Percentiles rank a stretch among this genome's conserved stretches.
phyloP scores from a whole-genome alignment of 2,113 vertebrate genomes.

The Eubucco bourcierii region DNA sequence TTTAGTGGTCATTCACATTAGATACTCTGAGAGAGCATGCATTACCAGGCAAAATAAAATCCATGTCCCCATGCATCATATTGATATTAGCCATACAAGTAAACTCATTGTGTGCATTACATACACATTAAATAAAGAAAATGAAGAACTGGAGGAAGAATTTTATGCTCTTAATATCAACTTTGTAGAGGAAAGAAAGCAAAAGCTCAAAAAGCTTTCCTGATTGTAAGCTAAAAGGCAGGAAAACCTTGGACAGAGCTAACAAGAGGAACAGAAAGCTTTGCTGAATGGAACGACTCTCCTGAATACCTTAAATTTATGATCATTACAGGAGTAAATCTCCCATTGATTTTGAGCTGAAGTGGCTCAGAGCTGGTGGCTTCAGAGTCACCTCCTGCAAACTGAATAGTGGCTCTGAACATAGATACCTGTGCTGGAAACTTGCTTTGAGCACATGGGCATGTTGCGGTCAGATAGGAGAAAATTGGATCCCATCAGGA shows the following conservation, averaged over 20 bases:
- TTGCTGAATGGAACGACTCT: neutral
- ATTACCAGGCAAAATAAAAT: neutral
- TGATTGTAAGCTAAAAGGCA: neutral
- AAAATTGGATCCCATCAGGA: constrained; percentile 51
- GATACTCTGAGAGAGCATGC: neutral
- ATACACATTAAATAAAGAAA: neutral
- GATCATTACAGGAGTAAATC: neutral
- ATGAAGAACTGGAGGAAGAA: neutral
- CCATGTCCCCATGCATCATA: neutral
- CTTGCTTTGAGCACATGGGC: neutral
- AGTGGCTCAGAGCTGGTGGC: neutral
- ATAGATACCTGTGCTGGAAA: neutral
- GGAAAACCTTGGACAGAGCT: neutral
- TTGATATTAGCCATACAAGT: neutral
- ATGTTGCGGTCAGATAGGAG: constrained; percentile 5
- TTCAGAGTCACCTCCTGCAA: neutral
- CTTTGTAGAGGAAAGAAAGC: neutral
- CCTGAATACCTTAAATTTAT: neutral
- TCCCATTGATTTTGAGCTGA: neutral
- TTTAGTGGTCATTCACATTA: neutral
- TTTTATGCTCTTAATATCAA: neutral
- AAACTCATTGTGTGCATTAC: neutral
- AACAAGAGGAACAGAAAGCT: neutral
- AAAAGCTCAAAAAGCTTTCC: neutral
- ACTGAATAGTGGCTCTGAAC: neutral